A percentile compares a stretch with the other conserved stretches of the same genome.
These are phyloP conservation scores for Dreissena rostriformis DNA, from an alignment of 1,140 invertebrate species.

Conservation along the genomic window DNA sequence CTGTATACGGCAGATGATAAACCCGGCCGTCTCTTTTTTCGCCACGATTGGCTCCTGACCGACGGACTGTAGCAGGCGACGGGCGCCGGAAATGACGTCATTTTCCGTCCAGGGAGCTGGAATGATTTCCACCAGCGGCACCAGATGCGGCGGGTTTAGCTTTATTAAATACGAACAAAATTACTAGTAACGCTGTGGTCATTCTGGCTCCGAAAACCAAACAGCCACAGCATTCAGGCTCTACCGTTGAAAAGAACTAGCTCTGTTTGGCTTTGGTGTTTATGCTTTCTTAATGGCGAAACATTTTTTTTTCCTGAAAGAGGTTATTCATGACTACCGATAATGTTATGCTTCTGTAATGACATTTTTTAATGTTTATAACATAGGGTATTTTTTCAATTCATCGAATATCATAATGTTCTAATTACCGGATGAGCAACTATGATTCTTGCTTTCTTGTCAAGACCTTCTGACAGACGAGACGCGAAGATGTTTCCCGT, in stretches of 20 bases:
- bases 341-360: no score
- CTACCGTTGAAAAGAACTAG: no score
- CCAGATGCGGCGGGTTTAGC: conserved; percentile 97
- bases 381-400: no score
- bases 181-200: no score
- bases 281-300: no score
- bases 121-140: conserved; percentile 95
- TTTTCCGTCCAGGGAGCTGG: conserved; percentile 92
- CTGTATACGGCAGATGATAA: conserved; percentile 96
- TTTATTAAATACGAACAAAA: conserved; percentile 63
- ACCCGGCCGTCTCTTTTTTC: conserved; percentile 93
- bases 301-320: not conserved
- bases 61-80: conserved; percentile 90
- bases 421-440: conserved; percentile 49
- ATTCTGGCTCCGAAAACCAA: no score
- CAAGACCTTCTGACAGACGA: conserved; percentile 34
- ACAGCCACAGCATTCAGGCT: no score
- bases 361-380: no score
- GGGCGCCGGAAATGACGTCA: conserved; percentile 86
- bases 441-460: conserved; percentile 19
- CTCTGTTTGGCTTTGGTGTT: no score
- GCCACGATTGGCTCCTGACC: conserved; percentile 94
- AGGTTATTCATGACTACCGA: not conserved
- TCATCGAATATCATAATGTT: not conserved
- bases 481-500: conserved; percentile 53